Evolutionary conservation across 2,888 invertebrate species (phyloP), one percentile per base, ranked within the genome.

Genomic region (Rhorus exstirpatorius): DNA sequence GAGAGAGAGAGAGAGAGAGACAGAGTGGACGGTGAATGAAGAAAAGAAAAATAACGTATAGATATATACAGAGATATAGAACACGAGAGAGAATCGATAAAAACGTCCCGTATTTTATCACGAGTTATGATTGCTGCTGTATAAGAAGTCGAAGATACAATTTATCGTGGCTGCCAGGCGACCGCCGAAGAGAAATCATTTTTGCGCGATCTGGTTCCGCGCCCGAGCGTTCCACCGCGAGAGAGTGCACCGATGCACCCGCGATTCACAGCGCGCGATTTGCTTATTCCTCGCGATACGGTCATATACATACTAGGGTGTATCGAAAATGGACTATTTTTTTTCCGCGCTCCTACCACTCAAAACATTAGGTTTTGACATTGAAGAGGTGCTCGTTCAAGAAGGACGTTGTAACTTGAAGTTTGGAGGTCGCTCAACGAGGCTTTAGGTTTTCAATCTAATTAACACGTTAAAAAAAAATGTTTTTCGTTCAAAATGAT

Each of bases 101-200:
- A 83, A 83, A 83, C 79, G 85, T 82, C 87, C 86, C 89, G 87
- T 90, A 89, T 89, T 90, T 90, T 89, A 91, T 89, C 86, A 84
- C 86, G 88, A 89, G 89, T 91, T 91, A 89, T 89, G 90, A 89
- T 90, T 88, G 88, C 88, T 83, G 86, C 83, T 82, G 85, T 86
- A 86, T 87, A 89, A 88, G 88, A 84, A 90, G 89, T 86, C 87
- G 87, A 84, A 76, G 87, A 83, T 84, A 86, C 87, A 86, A 89
- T 89, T 90, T 90, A 90, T 89, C 88, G 87, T 24, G 65, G 75
- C 86, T 83, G 81, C 84, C 84, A 84, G 76, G 86, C 77, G 86
- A 86, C 86, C 84, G 90, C 87, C 88, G 88, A 85, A 85, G 86
- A 88, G 90, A 89, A 89, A 89, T 89, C 88, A 89, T 88, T 88